phyloP scores from a whole-genome alignment of 1,140 invertebrate genomes.

The Papilio polyxenes region DNA sequence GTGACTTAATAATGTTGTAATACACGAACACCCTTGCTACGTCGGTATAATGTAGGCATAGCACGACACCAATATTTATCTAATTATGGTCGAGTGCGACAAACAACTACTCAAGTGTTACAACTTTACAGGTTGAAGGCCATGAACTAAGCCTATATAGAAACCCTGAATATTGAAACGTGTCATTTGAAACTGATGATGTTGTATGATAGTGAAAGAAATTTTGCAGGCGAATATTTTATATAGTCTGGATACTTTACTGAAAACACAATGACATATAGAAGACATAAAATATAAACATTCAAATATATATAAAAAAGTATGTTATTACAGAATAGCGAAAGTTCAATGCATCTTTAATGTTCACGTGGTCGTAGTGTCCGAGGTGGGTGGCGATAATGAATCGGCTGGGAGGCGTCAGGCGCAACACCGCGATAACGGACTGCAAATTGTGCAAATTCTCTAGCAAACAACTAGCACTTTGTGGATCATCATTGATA shows the following conservation, averaged over 20 bases:
- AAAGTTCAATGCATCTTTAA: constrained; percentile 1
- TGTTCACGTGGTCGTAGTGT: background rate
- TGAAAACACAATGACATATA: background rate
- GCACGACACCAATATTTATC: constrained; percentile 21
- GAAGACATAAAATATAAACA: background rate
- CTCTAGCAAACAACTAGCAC: background rate
- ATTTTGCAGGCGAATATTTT: too few species aligned
- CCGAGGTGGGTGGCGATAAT: constrained; percentile 16
- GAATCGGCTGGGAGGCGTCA: background rate
- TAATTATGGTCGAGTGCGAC: background rate
- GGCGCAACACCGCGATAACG: background rate
- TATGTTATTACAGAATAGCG: background rate
- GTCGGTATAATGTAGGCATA: background rate
- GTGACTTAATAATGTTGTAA: background rate
- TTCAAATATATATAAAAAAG: background rate
- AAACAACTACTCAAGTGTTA: background rate
- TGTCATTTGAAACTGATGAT: background rate
- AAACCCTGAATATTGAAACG: background rate
- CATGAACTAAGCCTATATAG: background rate
- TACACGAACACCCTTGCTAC: background rate
- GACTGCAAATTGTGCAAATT: constrained; percentile 21
- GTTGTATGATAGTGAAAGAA: too few species aligned
- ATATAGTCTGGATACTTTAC: too few species aligned
- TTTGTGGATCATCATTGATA: background rate
- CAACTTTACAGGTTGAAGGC: constrained; percentile 2